phyloP scores from a whole-genome alignment of 2,797 vertebrate species.

The Phataginus tetradactyla region DNA sequence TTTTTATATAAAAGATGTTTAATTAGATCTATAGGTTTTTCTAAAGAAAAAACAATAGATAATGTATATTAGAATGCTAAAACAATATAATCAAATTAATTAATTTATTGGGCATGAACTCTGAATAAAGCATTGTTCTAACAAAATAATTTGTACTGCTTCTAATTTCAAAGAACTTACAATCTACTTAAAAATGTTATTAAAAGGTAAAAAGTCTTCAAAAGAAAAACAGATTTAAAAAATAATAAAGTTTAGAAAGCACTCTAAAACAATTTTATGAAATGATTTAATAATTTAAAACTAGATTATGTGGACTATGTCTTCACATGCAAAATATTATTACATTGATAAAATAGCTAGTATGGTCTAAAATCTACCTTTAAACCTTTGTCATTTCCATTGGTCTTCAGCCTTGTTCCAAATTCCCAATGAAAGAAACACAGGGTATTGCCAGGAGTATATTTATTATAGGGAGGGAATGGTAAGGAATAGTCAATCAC shows the following conservation, averaged over 20 bases:
- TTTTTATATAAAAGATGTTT: constrained; percentile 50
- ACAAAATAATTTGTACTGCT: background rate
- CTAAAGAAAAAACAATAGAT: constrained; percentile 38
- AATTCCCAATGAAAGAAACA: constrained; percentile 59
- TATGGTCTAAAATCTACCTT: background rate
- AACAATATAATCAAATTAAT: constrained; percentile 38
- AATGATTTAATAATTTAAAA: constrained; percentile 9
- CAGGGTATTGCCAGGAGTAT: background rate
- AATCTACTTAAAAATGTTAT: constrained; percentile 30
- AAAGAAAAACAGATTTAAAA: constrained; percentile 53
- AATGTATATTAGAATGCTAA: constrained; percentile 26
- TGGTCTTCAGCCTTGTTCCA: constrained; percentile 42
- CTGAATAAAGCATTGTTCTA: background rate
- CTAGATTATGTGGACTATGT: background rate
- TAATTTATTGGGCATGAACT: background rate
- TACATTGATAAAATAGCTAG: background rate
- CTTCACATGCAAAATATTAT: constrained; percentile 1
- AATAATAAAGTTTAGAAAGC: background rate
- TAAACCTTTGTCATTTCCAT: constrained; percentile 43
- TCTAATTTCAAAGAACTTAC: constrained; percentile 44
- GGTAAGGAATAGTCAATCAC: background rate
- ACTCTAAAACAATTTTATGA: constrained; percentile 29
- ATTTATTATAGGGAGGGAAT: constrained; percentile 35
- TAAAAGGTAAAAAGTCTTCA: constrained; percentile 9
- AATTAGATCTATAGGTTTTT: constrained; percentile 41